These are phyloP conservation scores for Neosilurus mollespiculum DNA, from an alignment of 2,797 vertebrate species.

Conservation along the genomic window DNA sequence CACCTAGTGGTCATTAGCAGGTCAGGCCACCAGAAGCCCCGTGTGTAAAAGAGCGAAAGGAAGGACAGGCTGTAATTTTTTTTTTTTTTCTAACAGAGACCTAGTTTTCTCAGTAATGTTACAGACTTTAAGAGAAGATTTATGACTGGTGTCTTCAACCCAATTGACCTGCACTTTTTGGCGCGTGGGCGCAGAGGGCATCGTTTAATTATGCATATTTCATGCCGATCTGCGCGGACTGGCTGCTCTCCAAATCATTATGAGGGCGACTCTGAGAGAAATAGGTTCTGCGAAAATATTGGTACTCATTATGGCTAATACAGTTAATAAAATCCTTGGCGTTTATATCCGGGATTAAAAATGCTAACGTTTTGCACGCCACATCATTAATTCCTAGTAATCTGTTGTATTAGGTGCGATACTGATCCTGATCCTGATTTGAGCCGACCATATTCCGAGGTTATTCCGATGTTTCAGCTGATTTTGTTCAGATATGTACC, in stretches of 20 bases:
- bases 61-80: slow-evolving; percentile 18
- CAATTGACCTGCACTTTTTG: slow-evolving; percentile 58
- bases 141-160: slow-evolving; percentile 54
- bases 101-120: slow-evolving; percentile 60
- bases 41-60: slow-evolving; percentile 39
- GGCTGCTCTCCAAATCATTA: slow-evolving; percentile 32
- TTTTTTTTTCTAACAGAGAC: slow-evolving; percentile 47
- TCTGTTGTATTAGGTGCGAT: not conserved
- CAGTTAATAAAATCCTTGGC: slow-evolving; percentile 24
- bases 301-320: slow-evolving; percentile 14
- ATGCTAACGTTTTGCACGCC: not conserved
- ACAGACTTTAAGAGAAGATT: slow-evolving; percentile 61
- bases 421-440: no score
- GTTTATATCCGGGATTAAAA: slow-evolving; percentile 2
- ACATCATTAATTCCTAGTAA: not conserved
- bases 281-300: slow-evolving; percentile 4
- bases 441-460: no score
- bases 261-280: not conserved
- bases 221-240: slow-evolving; percentile 30
- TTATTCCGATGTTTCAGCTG: no score
- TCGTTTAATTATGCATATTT: slow-evolving; percentile 41
- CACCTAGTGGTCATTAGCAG: slow-evolving; percentile 50
- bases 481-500: no score
- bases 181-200: slow-evolving; percentile 51
- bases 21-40: slow-evolving; percentile 44